These are phyloP conservation scores for Gorsachius goisagi DNA, from an alignment of 2,113 vertebrate species.

Conservation along the genomic window DNA sequence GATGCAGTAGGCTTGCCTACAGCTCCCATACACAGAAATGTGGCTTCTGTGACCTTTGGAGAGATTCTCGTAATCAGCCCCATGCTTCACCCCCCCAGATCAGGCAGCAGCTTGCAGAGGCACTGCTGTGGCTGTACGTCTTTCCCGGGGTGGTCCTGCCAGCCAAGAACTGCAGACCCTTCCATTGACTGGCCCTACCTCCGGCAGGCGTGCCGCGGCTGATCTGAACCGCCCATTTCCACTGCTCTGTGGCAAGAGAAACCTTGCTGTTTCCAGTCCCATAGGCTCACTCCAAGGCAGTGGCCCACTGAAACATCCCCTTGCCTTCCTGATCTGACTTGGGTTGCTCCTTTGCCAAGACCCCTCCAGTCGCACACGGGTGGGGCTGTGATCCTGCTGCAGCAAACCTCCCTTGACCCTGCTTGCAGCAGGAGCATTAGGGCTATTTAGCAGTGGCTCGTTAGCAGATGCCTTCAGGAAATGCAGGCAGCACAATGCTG, in stretches of 20 bases:
- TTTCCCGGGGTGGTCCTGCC: no score
- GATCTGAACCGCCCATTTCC: constrained; percentile 35
- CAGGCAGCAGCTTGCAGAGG: background rate
- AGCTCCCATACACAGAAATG: background rate
- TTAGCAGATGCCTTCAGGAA: background rate
- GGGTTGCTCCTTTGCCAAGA: constrained; percentile 4
- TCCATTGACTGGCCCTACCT: constrained; percentile 3
- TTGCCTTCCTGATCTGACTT: constrained; percentile 27
- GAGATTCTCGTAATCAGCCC: background rate
- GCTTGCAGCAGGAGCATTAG: background rate
- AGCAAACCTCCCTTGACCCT: background rate
- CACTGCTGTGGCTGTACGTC: no score
- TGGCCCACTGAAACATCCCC: background rate
- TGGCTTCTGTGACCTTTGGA: background rate
- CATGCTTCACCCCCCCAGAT: background rate
- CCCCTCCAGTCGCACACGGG: background rate
- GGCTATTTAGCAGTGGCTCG: no score
- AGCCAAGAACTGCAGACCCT: background rate
- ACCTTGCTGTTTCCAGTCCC: background rate
- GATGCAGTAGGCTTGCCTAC: background rate
- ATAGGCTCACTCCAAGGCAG: background rate
- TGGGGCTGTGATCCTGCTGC: background rate
- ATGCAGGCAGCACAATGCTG: background rate
- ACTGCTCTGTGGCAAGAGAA: background rate
- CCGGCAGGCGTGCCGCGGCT: background rate